A percentile compares a stretch with the other conserved stretches of the same genome.
phyloP scores from a whole-genome alignment of 2,888 invertebrate genomes.

The Dasysyrphus tricinctus region DNA sequence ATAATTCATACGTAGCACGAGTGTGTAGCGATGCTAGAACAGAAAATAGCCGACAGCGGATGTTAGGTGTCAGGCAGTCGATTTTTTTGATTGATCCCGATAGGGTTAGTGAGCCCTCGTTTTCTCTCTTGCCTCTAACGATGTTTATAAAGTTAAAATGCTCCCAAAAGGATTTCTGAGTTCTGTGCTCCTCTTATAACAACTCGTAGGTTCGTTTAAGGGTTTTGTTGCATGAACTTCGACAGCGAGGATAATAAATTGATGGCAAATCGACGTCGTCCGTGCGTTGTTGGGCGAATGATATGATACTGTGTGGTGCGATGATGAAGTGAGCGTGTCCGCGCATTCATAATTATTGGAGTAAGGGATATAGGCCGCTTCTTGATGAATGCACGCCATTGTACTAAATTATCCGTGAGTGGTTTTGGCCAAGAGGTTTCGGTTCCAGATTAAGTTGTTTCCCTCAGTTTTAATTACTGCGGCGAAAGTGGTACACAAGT shows the following conservation, averaged over 20 bases:
- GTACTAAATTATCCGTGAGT: conserved; percentile 54
- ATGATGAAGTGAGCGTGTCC: conserved; percentile 72
- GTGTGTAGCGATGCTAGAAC: conserved; percentile 33
- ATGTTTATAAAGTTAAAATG: conserved; percentile 29
- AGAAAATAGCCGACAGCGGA: conserved; percentile 57
- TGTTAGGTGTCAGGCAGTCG: conserved; percentile 70
- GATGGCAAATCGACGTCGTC: conserved; percentile 28
- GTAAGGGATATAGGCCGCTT: conserved; percentile 14
- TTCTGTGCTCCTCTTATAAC: not conserved
- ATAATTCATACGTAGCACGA: conserved; percentile 54
- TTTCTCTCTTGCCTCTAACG: conserved; percentile 15
- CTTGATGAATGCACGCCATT: conserved; percentile 64
- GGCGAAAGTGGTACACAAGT: conserved; percentile 61
- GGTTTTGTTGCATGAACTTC: conserved; percentile 8
- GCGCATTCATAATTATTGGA: conserved; percentile 65
- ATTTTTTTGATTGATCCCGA: conserved; percentile 69
- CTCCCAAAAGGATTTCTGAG: conserved; percentile 55
- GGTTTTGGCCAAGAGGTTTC: conserved; percentile 18
- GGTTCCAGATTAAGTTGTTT: conserved; percentile 66
- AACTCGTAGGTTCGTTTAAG: not conserved
- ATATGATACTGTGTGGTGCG: conserved; percentile 41
- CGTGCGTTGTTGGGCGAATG: not conserved
- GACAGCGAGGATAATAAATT: conserved; percentile 60
- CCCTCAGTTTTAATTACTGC: conserved; percentile 62
- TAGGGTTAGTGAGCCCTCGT: conserved; percentile 34